A percentile compares a stretch with the other conserved stretches of the same genome.
Conservation (phyloP, 2,113 vertebrate species). For the Eulemur macaco region DNA sequence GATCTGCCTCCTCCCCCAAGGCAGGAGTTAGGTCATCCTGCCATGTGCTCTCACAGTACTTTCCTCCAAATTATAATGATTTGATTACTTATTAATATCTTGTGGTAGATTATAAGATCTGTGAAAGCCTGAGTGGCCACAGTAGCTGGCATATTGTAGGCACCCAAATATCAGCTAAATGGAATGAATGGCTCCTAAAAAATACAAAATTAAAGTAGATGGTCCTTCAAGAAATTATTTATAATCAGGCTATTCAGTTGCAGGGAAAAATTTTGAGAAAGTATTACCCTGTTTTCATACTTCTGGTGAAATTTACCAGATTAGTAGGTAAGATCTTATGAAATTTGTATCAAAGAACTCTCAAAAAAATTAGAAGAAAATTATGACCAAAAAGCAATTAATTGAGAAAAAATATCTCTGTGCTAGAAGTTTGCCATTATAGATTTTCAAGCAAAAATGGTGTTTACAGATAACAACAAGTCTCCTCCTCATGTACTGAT, state of each 20-base stretch:
- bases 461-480: background rate
- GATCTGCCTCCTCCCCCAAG: background rate
- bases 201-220: background rate
- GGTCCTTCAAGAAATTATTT: background rate
- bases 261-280: background rate
- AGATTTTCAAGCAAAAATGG: background rate
- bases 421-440: background rate
- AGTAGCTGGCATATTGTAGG: background rate
- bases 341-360: background rate
- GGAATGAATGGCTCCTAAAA: background rate
- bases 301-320: background rate
- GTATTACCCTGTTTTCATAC: background rate
- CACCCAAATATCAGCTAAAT: background rate
- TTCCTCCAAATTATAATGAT: background rate
- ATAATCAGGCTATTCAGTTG: background rate
- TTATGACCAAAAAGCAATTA: background rate
- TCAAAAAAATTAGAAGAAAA: slow-evolving; percentile 12
- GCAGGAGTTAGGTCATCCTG: background rate
- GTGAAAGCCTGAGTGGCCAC: background rate
- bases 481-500: background rate
- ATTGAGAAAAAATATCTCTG: background rate
- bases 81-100: background rate
- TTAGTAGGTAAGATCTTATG: background rate
- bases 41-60: background rate
- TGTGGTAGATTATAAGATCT: background rate